phyloP scores from a whole-genome alignment of 2,797 vertebrate genomes.

The Iguana delicatissima region DNA sequence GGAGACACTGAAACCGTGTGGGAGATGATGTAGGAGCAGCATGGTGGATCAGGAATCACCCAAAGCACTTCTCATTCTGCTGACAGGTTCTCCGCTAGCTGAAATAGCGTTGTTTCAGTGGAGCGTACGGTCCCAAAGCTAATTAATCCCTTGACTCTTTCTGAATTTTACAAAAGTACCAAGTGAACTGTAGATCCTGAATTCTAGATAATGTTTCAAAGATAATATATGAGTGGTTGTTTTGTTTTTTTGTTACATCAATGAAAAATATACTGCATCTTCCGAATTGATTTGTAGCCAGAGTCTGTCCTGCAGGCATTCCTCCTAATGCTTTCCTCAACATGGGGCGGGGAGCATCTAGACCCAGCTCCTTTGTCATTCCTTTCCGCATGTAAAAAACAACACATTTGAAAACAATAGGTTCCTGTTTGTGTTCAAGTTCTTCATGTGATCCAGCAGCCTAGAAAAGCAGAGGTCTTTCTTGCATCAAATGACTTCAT shows the following conservation, averaged over 20 bases:
- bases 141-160: constrained; percentile 1
- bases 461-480: too few relatives aligned
- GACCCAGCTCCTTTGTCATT: too few relatives aligned
- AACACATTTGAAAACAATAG: too few relatives aligned
- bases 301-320: neutral
- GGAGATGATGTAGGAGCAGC: too few relatives aligned
- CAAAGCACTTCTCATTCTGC: neutral
- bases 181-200: neutral
- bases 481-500: too few relatives aligned
- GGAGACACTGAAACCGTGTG: neutral
- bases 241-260: neutral
- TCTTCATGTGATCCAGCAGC: too few relatives aligned
- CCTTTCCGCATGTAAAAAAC: too few relatives aligned
- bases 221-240: neutral
- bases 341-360: too few relatives aligned
- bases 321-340: too few relatives aligned
- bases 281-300: neutral
- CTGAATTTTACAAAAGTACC: neutral
- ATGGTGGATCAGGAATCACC: neutral
- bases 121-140: neutral
- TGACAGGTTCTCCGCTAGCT: neutral
- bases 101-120: neutral
- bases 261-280: neutral
- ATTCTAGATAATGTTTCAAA: neutral
- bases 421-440: too few relatives aligned